These are phyloP conservation scores for Limnephilus auricula DNA, from an alignment of 2,888 invertebrate species.

Conservation along the genomic window DNA sequence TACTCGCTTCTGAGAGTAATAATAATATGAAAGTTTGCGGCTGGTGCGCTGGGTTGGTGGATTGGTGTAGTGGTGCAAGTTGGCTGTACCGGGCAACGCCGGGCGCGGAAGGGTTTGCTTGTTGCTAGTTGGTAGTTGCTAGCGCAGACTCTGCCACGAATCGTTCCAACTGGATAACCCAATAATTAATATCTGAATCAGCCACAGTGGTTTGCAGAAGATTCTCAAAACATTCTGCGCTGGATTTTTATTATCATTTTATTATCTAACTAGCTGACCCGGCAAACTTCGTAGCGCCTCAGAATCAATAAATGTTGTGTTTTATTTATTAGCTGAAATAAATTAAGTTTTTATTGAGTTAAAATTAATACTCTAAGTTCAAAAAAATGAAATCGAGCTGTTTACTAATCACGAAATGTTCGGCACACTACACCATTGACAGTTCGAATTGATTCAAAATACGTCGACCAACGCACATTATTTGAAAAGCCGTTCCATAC, in stretches of 20 bases:
- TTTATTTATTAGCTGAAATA: too few relatives aligned
- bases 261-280: not conserved
- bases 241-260: not conserved
- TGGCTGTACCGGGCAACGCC: not conserved
- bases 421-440: too few relatives aligned
- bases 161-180: slow-evolving; percentile 60
- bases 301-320: too few relatives aligned
- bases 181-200: slow-evolving; percentile 63
- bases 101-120: too few relatives aligned
- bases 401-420: too few relatives aligned
- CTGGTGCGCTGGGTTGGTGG: not conserved
- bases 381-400: too few relatives aligned
- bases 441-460: too few relatives aligned
- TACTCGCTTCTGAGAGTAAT: not conserved
- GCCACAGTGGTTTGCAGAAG: slow-evolving; percentile 45
- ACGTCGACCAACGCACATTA: too few relatives aligned
- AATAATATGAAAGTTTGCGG: not conserved
- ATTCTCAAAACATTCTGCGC: not conserved
- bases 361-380: too few relatives aligned
- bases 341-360: too few relatives aligned
- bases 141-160: slow-evolving; percentile 28
- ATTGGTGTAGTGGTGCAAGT: not conserved
- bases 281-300: too few relatives aligned
- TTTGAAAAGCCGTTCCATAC: too few relatives aligned
- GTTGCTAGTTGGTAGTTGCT: not conserved